Conservation (phyloP, 2,888 invertebrate genomes). For the Geophilus truncorum region DNA sequence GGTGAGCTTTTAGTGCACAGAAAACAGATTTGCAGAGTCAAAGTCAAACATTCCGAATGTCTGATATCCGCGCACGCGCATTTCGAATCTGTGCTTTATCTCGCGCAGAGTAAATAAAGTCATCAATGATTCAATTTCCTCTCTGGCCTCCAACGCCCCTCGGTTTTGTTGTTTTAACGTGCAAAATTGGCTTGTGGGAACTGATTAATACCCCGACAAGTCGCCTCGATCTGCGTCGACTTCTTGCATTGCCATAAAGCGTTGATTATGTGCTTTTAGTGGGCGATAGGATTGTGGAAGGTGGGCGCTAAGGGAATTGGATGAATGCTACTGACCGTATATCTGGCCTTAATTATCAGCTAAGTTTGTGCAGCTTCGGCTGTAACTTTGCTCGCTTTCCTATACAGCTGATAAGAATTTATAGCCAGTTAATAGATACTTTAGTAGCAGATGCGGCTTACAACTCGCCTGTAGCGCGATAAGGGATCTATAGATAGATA, state of each 20-base stretch:
- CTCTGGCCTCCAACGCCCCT: background rate
- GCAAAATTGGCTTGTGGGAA: background rate
- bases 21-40: background rate
- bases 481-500: background rate
- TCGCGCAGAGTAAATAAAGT: background rate
- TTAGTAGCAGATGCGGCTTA: background rate
- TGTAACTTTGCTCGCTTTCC: background rate
- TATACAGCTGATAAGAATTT: background rate
- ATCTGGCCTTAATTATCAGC: background rate
- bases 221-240: background rate
- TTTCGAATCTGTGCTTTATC: background rate
- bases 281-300: background rate
- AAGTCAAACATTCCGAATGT: background rate
- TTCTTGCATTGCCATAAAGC: background rate
- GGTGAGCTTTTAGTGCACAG: background rate
- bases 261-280: background rate
- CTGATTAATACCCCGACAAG: background rate
- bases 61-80: background rate
- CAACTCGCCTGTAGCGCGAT: background rate
- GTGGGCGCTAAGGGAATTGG: background rate
- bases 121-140: background rate
- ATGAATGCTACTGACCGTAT: background rate
- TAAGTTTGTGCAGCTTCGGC: background rate
- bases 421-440: background rate
- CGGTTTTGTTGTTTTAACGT: background rate